Percentiles rank a stretch among this genome's conserved stretches.
Conservation (phyloP, 2,113 vertebrate species). For the Callionymus lyra region DNA sequence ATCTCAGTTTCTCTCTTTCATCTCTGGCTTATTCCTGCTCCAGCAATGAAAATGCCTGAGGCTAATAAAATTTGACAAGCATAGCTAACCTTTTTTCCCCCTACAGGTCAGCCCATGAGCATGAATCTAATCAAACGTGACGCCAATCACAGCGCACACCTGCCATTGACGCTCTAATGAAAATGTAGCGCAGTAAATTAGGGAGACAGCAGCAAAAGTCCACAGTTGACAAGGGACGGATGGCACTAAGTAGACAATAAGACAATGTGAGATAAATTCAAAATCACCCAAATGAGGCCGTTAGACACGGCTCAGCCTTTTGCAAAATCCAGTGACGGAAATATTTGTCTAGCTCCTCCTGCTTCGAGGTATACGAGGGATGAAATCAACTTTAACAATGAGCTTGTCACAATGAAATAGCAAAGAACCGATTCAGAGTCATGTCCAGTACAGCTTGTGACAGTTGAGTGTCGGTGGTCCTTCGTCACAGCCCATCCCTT, state of each 20-base stretch:
- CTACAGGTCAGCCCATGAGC: slow-evolving; percentile 52
- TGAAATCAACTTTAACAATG: no score
- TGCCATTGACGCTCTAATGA: slow-evolving; percentile 57
- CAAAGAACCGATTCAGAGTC: no score
- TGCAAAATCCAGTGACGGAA: no score
- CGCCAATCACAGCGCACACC: slow-evolving; percentile 52
- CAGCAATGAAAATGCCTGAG: slow-evolving; percentile 32
- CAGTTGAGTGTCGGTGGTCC: no score
- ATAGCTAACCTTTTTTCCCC: slow-evolving; percentile 56
- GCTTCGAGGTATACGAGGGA: no score
- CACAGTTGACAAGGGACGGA: slow-evolving; percentile 15
- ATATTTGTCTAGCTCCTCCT: no score
- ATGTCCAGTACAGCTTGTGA: no score
- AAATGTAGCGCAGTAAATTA: slow-evolving; percentile 59
- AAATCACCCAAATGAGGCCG: slow-evolving; percentile 6
- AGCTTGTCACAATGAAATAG: no score
- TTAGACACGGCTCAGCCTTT: no score
- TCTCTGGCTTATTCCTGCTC: slow-evolving; percentile 28
- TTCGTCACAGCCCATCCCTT: slow-evolving; percentile 1
- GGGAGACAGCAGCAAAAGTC: slow-evolving; percentile 26
- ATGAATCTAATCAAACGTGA: slow-evolving; percentile 60
- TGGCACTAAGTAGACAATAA: background rate
- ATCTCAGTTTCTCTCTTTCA: slow-evolving; percentile 35
- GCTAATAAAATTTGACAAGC: slow-evolving; percentile 65
- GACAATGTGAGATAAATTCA: background rate